These are phyloP conservation scores for Potamarius usumacintae DNA, from an alignment of 2,113 vertebrate species.

Conservation along the genomic window DNA sequence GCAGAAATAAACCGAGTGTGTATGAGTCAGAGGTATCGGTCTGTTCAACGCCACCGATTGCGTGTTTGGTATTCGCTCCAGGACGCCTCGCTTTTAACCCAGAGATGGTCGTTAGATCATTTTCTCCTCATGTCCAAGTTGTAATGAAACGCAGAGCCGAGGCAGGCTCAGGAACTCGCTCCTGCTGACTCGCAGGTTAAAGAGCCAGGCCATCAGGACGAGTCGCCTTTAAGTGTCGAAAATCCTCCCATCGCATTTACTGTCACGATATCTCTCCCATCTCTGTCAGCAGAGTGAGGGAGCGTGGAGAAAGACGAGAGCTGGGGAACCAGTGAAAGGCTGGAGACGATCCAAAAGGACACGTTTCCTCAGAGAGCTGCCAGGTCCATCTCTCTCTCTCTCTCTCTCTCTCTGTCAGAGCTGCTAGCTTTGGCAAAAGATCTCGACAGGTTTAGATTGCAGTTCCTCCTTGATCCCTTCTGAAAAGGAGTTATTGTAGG, in stretches of 20 bases:
- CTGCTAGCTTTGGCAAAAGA: slow-evolving; percentile 36
- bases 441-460: slow-evolving; percentile 40
- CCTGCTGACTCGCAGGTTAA: neutral
- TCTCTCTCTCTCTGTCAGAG: slow-evolving; percentile 38
- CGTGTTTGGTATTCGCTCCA: neutral
- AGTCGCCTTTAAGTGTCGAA: neutral
- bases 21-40: neutral
- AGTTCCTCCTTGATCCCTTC: slow-evolving; percentile 30
- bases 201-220: neutral
- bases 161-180: neutral
- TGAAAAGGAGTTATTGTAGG: slow-evolving; percentile 41
- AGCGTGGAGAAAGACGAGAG: slow-evolving; percentile 59
- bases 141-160: neutral
- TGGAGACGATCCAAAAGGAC: slow-evolving; percentile 60
- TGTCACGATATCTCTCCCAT: neutral
- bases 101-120: slow-evolving; percentile 4
- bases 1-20: neutral
- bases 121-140: neutral
- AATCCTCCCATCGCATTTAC: neutral
- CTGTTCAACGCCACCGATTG: neutral
- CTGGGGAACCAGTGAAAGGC: slow-evolving; percentile 46
- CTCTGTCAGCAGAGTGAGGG: slow-evolving; percentile 37
- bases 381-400: slow-evolving; percentile 26
- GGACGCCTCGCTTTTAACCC: neutral
- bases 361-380: slow-evolving; percentile 49